Base-by-base conservation (phyloP, 2,888 invertebrate genomes). In the Deroplatys truncata region DNA sequence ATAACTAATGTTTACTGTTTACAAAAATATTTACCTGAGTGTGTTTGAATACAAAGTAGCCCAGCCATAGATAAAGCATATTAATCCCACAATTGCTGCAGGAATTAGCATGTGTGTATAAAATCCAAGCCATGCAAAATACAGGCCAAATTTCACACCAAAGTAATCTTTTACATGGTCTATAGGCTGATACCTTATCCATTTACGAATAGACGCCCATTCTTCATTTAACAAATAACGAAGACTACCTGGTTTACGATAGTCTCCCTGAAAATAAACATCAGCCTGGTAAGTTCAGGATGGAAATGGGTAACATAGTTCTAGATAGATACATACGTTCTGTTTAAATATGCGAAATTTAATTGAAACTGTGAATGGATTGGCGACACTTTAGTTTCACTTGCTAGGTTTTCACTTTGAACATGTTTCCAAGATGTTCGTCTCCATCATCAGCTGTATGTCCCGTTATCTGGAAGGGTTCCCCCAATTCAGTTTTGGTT, bases 61-160 rank as follows among this genome's bases (percentile, higher is more conserved):
- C 86, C 94, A 93, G 91, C 95, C 96, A 92, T 95, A 96, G 7
- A 96, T 91, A 91, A 97, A 95, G 92, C 96, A 96, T 29, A 96
- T 91, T 29, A 96, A 92, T 25, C 97, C 97, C 88, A 96, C 94
- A 88, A 97, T 93, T 89, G 96, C 95, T 4, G 96, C 96, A 25
- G 97, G 96, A 91, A 97, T 96, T 89, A 98, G 93, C 97, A 97
- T 97, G 92, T 96, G 96, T 0, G 97, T 97, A 92, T 98, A 98
- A 93, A 97, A 98, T 83, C 97, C 97, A 86, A 97, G 94, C 97
- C 97, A 98, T 25, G 97, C 96, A 93, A 97, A 98, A 93, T 98
- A 97, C 90, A 98, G 94, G 0, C 96, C 97, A 91, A 97, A 95
- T 93, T 96, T 97, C 4, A 96, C 95, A 86, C 97, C 97, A 93